phyloP scores from a whole-genome alignment of 2,113 vertebrate genomes.

The Tachysurus fulvidraco region DNA sequence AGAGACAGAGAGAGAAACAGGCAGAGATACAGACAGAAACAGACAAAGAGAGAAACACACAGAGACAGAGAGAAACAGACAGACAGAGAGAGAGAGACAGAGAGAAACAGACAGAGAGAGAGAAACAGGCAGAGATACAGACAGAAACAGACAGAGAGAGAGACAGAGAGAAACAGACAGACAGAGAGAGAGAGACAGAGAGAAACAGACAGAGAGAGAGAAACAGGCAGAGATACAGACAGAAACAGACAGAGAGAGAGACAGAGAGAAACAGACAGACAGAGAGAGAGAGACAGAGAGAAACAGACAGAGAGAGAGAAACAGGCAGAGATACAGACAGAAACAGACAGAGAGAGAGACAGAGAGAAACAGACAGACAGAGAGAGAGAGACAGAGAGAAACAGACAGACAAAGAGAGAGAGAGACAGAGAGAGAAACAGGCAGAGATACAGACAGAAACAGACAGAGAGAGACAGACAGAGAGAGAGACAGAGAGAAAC shows the following conservation, averaged over 20 bases:
- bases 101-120: not conserved
- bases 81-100: not conserved
- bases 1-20: not conserved
- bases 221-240: too few relatives aligned
- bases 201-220: not conserved
- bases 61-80: not conserved
- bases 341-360: not conserved
- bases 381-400: not conserved
- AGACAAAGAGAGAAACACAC: not conserved
- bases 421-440: not conserved
- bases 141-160: not conserved
- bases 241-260: not conserved
- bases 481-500: too few relatives aligned
- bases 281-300: conserved; percentile 1
- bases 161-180: not conserved
- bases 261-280: not conserved
- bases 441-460: not conserved
- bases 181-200: not conserved
- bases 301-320: too few relatives aligned
- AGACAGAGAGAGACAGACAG: too few relatives aligned
- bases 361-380: not conserved
- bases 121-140: too few relatives aligned
- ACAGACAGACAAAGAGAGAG: not conserved
- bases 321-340: too few relatives aligned
- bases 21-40: not conserved